Evolutionary conservation across 2,888 invertebrate species (phyloP), one percentile per base, ranked within the genome.

Genomic region (Girardia tigrina): DNA sequence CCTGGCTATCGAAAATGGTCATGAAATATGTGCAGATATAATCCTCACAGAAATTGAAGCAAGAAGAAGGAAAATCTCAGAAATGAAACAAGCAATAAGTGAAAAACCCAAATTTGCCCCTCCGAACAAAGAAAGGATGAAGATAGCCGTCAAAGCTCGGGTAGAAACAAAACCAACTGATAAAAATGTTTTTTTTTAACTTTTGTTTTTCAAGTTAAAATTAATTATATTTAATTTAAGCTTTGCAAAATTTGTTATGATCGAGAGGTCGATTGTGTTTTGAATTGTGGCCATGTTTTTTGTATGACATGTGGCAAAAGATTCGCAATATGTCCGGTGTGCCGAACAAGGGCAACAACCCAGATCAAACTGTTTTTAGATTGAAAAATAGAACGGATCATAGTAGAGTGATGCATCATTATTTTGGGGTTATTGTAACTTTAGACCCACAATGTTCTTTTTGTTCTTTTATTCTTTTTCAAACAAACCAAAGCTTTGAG

Each of bases 181-280:
- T 6, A 56, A 56, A 56, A 56, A 56, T 56, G 56, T 56, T 56
- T 56, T 4, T 16, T 12, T 36, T 36, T 36, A 36, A 36, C 16
- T n/a, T n/a, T n/a, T n/a, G n/a, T n/a, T 16, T 36, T 36, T 36
- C 36, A 36, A 12, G 12, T 36, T 12, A 36, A 36, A 36, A 36
- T 12, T 36, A 36, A 36, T 36, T 36, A 36, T 36, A 36, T 12
- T 12, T 16, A 12, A 56, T 56, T 56, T 12, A 6, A 56, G 56
- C n/a, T 56, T 16, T 56, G 56, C 56, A 56, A 56, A 56, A 56
- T 56, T 56, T 56, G 56, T 56, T 56, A 56, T 23, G 56, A 56
- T 16, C 4, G 56, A 56, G 56, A 56, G n/a, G 56, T 56, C 23
- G 56, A 56, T n/a, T 56, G 56, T n/a, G 56, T 56, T 4, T 16